Conservation (phyloP, 92 coral and sea anemone species). For the Phenganax stokvisi region DNA sequence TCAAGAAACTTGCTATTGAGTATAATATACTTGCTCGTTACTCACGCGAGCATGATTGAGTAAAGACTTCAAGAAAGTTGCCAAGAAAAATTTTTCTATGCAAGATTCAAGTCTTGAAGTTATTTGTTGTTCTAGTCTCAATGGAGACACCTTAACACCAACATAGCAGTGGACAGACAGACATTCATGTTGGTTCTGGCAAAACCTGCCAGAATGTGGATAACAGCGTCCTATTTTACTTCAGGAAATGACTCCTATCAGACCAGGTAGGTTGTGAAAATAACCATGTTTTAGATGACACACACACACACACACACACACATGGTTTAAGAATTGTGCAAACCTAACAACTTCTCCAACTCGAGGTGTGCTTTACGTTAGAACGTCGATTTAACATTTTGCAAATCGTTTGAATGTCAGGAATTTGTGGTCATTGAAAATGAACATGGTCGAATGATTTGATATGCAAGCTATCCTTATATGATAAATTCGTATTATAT, state of each 20-base stretch:
- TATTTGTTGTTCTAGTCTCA: conserved; percentile 17
- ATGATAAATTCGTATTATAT: too few species aligned
- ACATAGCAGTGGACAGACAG: conserved; percentile 59
- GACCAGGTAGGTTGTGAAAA: conserved; percentile 55
- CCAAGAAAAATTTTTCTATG: neutral
- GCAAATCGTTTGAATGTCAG: too few species aligned
- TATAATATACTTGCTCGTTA: too few species aligned
- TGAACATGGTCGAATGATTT: too few species aligned
- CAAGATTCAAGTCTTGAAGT: neutral
- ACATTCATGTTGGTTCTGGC: conserved; percentile 83
- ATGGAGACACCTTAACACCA: conserved; percentile 8
- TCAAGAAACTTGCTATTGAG: too few species aligned
- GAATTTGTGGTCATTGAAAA: too few species aligned
- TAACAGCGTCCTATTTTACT: conserved; percentile 74
- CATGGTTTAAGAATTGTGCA: neutral
- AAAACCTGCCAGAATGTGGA: conserved; percentile 55
- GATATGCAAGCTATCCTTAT: too few species aligned
- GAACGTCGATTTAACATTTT: too few species aligned
- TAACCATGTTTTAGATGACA: neutral
- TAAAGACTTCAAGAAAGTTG: neutral
- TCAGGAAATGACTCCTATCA: conserved; percentile 69
- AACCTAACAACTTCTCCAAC: too few species aligned
- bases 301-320: neutral
- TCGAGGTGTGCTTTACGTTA: too few species aligned
- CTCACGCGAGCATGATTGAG: neutral